Conservation (phyloP, 2,113 vertebrate species). For the Eurypyga helias region DNA sequence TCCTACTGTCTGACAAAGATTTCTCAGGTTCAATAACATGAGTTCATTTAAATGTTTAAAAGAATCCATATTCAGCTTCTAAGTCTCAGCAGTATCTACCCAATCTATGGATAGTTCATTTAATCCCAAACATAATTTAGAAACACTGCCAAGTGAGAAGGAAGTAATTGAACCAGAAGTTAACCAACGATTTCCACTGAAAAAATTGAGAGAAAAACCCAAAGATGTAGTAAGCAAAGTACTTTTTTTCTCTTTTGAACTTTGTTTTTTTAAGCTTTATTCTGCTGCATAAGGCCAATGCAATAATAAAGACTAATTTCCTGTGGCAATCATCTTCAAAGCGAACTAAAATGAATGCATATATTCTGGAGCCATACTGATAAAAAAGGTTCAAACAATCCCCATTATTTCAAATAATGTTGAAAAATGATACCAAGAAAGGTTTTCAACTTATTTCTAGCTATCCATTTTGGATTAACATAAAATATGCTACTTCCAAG, state of each 20-base stretch:
- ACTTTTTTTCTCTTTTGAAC: background rate
- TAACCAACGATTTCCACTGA: background rate
- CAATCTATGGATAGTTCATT: background rate
- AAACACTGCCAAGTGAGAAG: background rate
- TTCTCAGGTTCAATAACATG: background rate
- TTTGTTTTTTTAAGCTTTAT: constrained; percentile 24
- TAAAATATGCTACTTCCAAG: background rate
- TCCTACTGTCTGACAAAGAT: background rate
- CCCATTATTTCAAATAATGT: constrained; percentile 24
- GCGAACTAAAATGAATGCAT: background rate
- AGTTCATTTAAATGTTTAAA: background rate
- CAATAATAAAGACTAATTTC: constrained; percentile 25
- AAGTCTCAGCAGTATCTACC: background rate
- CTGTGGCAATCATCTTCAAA: constrained; percentile 25
- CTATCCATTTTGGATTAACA: constrained; percentile 2
- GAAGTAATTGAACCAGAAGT: background rate
- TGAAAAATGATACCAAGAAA: background rate
- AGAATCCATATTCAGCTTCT: background rate
- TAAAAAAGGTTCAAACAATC: constrained; percentile 45
- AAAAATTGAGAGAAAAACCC: background rate
- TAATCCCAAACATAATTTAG: background rate
- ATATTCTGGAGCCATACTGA: constrained; percentile 12
- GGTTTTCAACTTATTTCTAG: constrained; percentile 6
- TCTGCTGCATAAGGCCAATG: background rate
- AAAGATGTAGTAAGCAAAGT: background rate